phyloP scores from a whole-genome alignment of 2,888 invertebrate genomes.

The Spisula subtruncata region DNA sequence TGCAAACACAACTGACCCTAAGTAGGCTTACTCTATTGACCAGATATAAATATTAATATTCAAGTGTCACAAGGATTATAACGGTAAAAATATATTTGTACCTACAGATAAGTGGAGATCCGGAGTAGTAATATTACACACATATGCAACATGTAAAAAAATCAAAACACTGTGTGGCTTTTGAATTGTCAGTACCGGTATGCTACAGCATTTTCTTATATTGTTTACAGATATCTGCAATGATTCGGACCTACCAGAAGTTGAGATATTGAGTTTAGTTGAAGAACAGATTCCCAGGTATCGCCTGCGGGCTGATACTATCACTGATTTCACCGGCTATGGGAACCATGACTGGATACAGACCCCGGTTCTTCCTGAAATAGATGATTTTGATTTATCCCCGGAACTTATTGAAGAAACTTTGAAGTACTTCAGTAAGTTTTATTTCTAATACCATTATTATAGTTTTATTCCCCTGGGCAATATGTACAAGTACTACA shows the following conservation, averaged over 20 bases:
- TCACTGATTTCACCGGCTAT: constrained; percentile 95
- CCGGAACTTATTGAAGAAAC: constrained; percentile 98
- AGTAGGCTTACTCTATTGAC: too few relatives aligned
- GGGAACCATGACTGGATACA: constrained; percentile 94
- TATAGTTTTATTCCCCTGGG: too few relatives aligned
- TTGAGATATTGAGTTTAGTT: constrained; percentile 97
- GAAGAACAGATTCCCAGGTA: constrained; percentile 98
- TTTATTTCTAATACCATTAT: neutral
- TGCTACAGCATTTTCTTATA: too few relatives aligned
- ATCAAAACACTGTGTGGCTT: too few relatives aligned
- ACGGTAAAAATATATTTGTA: too few relatives aligned
- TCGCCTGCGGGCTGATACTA: constrained; percentile 96
- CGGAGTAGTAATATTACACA: too few relatives aligned
- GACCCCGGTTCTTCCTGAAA: constrained; percentile 93
- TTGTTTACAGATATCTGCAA: constrained; percentile 95
- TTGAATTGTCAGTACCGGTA: too few relatives aligned
- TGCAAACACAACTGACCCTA: too few relatives aligned
- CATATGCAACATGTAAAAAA: neutral
- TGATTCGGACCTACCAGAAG: constrained; percentile 96
- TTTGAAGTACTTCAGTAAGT: constrained; percentile 98
- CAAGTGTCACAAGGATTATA: too few relatives aligned
- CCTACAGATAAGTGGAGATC: too few relatives aligned
- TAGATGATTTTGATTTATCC: constrained; percentile 91
- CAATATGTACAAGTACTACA: too few relatives aligned
- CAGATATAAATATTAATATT: too few relatives aligned